These are phyloP conservation scores for Picathartes gymnocephalus DNA, from an alignment of 2,113 vertebrate species.

Conservation along the genomic window DNA sequence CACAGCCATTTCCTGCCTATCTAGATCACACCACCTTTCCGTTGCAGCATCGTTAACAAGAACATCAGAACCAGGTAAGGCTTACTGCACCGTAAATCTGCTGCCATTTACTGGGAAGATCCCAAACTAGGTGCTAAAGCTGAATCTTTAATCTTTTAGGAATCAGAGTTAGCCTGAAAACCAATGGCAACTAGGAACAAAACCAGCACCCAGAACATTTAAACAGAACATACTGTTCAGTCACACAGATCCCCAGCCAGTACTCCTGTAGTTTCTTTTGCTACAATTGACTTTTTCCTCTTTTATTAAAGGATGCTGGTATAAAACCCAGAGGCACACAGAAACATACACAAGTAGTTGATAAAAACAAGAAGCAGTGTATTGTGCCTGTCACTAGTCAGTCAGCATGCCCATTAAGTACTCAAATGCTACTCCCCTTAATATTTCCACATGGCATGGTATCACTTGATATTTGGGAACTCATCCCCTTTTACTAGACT, in stretches of 20 bases:
- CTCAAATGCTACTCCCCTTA: not conserved
- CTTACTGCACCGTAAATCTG: not conserved
- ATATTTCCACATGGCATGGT: not conserved
- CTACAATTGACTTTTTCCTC: not conserved
- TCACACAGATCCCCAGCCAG: not conserved
- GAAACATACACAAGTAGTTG: not conserved
- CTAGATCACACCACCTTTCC: not conserved
- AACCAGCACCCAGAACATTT: not conserved
- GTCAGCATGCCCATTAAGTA: not conserved
- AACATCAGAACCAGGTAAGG: not conserved
- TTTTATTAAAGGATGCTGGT: not conserved
- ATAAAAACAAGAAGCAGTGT: not conserved
- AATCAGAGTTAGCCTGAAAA: not conserved
- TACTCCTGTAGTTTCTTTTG: not conserved
- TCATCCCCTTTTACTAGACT: not conserved
- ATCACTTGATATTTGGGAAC: not conserved
- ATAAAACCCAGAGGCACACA: not conserved
- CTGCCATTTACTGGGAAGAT: slow-evolving; percentile 2
- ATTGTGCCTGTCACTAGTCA: not conserved
- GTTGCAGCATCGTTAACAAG: not conserved
- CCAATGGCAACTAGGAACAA: not conserved
- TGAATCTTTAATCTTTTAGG: not conserved
- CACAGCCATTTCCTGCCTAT: slow-evolving; percentile 4
- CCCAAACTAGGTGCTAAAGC: not conserved
- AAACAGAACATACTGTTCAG: not conserved